Conservation (phyloP, 2,113 vertebrate genomes). For the Typhlomys cinereus region DNA sequence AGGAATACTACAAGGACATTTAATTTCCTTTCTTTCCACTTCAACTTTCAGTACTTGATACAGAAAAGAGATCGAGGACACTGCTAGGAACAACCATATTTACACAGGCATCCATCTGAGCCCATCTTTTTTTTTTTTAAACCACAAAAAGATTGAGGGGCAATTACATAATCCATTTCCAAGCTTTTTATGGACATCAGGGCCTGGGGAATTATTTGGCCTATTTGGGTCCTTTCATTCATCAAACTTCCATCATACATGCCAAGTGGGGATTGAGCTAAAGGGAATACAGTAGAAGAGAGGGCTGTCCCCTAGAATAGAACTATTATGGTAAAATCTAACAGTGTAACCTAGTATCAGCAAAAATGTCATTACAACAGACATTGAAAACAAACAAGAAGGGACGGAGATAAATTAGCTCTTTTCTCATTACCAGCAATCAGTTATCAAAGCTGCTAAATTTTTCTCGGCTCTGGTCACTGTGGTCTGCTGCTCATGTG, state of each 20-base stretch:
- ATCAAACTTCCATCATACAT: neutral
- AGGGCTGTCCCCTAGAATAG: neutral
- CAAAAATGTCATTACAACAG: conserved; percentile 11
- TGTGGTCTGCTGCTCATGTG: conserved; percentile 4
- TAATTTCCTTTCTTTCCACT: conserved; percentile 62
- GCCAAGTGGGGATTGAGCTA: neutral
- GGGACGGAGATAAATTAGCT: neutral
- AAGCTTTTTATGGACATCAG: neutral
- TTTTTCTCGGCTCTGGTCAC: conserved; percentile 37
- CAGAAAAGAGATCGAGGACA: conserved; percentile 47
- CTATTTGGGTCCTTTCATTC: conserved; percentile 11
- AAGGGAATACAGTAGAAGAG: neutral
- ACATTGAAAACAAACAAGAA: neutral
- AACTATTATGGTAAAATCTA: conserved; percentile 11
- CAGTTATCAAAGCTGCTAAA: neutral
- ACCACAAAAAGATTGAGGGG: conserved; percentile 45
- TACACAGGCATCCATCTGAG: conserved; percentile 33
- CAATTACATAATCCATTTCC: conserved; percentile 45
- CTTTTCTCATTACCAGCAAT: neutral
- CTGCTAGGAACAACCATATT: conserved; percentile 47
- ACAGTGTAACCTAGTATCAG: neutral
- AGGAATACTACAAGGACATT: conserved; percentile 47
- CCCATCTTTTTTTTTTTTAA: neutral
- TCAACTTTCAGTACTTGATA: conserved; percentile 52
- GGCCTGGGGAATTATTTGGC: neutral